These are phyloP conservation scores for Eupleurogrammus muticus DNA, from an alignment of 2,797 vertebrate genomes.

Conservation along the genomic window DNA sequence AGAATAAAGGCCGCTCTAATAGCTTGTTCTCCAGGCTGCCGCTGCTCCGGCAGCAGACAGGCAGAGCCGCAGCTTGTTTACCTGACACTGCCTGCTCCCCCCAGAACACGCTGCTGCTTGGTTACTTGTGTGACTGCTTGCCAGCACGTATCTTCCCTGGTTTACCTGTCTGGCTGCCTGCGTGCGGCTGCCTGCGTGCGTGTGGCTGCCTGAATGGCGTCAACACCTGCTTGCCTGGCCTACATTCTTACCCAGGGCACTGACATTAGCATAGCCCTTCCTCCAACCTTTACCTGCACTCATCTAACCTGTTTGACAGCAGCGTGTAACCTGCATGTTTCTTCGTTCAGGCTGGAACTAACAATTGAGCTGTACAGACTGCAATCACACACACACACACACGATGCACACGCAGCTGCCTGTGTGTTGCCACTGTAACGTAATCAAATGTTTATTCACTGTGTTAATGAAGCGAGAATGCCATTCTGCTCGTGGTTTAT, in stretches of 20 bases:
- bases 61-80: constrained; percentile 41
- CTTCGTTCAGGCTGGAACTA: constrained; percentile 8
- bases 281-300: constrained; percentile 89
- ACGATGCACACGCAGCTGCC: no score
- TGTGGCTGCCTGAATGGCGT: no score
- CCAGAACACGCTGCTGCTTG: constrained; percentile 40
- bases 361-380: constrained; percentile 47
- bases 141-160: constrained; percentile 29
- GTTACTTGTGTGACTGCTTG: constrained; percentile 41
- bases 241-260: constrained; percentile 42
- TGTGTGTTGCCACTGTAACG: neutral
- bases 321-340: constrained; percentile 25
- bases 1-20: constrained; percentile 46
- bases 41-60: constrained; percentile 36
- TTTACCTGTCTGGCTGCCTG: constrained; percentile 67
- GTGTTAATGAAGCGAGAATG: neutral
- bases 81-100: constrained; percentile 41
- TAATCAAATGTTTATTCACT: constrained; percentile 24
- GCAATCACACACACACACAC: constrained; percentile 41
- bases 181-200: constrained; percentile 19
- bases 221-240: constrained; percentile 41
- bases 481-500: constrained; percentile 5
- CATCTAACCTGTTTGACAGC: constrained; percentile 91
- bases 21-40: constrained; percentile 28
- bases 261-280: constrained; percentile 86